Evolutionary conservation across 2,888 invertebrate genomes (phyloP).

Genomic region (Oegoconia quadripuncta): DNA sequence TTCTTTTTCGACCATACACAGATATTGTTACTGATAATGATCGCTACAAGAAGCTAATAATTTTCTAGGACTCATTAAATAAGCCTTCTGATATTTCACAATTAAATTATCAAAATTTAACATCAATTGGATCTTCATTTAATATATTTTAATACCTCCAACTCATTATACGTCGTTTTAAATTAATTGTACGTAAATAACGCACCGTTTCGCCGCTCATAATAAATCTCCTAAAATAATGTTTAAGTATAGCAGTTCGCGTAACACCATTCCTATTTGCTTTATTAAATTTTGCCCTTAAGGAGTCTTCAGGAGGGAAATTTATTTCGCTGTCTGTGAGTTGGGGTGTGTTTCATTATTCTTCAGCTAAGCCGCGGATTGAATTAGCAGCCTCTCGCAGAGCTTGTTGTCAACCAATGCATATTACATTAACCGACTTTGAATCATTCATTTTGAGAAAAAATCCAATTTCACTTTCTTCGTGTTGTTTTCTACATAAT

Average conservation of each 20-base stretch:
- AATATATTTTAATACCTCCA: too few relatives aligned
- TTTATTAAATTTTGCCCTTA: constrained; percentile 63
- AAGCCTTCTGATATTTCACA: too few relatives aligned
- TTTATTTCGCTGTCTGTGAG: constrained; percentile 58
- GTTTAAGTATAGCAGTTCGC: constrained; percentile 44
- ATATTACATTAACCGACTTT: constrained; percentile 9
- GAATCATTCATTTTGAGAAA: too few relatives aligned
- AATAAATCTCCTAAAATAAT: constrained; percentile 60
- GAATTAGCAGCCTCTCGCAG: constrained; percentile 46
- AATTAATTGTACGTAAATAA: constrained; percentile 63
- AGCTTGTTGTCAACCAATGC: constrained; percentile 18
- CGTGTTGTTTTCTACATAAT: too few relatives aligned
- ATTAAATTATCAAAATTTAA: too few relatives aligned
- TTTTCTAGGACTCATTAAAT: too few relatives aligned
- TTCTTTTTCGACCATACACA: too few relatives aligned
- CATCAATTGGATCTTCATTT: too few relatives aligned
- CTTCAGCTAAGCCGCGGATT: constrained; percentile 46
- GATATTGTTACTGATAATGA: too few relatives aligned
- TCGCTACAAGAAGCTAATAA: too few relatives aligned
- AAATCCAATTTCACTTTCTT: too few relatives aligned
- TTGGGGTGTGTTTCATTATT: constrained; percentile 39
- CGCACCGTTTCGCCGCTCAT: constrained; percentile 46
- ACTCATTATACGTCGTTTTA: constrained; percentile 50
- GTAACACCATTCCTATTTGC: constrained; percentile 58
- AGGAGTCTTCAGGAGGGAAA: constrained; percentile 51